Evolutionary conservation across 2,888 invertebrate genomes (phyloP).

Genomic region (Limnephilus rhombicus): DNA sequence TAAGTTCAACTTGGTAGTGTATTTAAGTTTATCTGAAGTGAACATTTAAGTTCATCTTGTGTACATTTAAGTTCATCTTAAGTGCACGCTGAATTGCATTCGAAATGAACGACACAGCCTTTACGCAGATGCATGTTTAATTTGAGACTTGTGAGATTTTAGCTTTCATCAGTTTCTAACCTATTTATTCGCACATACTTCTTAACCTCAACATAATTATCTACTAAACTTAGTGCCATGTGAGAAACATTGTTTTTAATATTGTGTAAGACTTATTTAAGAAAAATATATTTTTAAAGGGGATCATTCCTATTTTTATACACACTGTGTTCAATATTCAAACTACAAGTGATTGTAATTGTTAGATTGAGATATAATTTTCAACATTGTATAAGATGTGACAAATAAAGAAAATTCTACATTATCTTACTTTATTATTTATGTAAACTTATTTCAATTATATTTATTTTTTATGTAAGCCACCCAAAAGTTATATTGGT

Average conservation of each 20-base stretch:
- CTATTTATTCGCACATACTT: conserved; percentile 1
- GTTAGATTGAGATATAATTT: background rate
- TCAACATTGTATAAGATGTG: background rate
- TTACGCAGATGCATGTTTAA: background rate
- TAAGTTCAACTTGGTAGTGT: background rate
- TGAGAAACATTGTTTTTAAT: background rate
- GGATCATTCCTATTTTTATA: background rate
- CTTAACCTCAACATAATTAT: background rate
- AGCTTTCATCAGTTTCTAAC: background rate
- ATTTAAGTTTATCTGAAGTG: background rate
- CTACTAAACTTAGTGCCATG: background rate
- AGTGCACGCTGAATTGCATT: no score
- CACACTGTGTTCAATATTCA: background rate
- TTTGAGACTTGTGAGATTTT: background rate
- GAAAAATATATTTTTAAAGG: background rate
- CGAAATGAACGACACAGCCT: background rate
- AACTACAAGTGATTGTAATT: background rate
- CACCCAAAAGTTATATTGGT: background rate
- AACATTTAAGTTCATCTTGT: no score
- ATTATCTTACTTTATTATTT: background rate
- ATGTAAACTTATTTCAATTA: no score
- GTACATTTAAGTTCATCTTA: no score
- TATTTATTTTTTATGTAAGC: background rate
- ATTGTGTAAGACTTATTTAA: background rate
- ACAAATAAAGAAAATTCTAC: background rate